A percentile compares a stretch with the other conserved stretches of the same genome.
Conservation (phyloP, 2,113 vertebrate genomes). For the Salvelinus alpinus region DNA sequence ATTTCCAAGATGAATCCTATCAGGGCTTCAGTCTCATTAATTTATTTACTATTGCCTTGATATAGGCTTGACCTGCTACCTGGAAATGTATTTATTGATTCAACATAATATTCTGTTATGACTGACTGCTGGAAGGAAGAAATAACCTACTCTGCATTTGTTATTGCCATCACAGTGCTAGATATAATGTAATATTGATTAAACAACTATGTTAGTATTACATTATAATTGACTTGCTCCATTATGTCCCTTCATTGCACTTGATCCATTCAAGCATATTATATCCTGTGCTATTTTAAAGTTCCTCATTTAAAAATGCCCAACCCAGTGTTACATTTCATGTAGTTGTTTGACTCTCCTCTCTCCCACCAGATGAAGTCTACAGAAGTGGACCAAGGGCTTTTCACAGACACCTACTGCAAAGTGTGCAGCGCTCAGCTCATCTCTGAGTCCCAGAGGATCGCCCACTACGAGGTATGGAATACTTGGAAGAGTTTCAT, state of each 20-base stretch:
- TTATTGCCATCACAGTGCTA: conserved; percentile 27
- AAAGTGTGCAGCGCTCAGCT: conserved; percentile 97
- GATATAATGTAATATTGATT: conserved; percentile 60
- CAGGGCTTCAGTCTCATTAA: conserved; percentile 17
- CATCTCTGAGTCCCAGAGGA: conserved; percentile 93
- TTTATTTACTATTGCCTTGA: conserved; percentile 30
- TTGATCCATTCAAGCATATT: neutral
- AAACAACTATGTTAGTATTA: conserved; percentile 29
- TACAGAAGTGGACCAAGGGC: conserved; percentile 87
- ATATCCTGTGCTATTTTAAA: neutral
- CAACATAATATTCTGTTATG: conserved; percentile 31
- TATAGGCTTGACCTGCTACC: conserved; percentile 14
- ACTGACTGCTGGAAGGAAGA: conserved; percentile 18
- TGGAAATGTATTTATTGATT: conserved; percentile 6
- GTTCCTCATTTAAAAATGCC: neutral
- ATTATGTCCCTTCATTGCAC: conserved; percentile 18
- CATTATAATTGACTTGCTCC: conserved; percentile 43
- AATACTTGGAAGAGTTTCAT: neutral
- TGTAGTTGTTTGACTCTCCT: conserved; percentile 29
- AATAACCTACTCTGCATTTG: conserved; percentile 38
- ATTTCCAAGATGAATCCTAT: neutral
- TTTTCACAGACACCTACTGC: conserved; percentile 97
- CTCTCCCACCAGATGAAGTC: conserved; percentile 88
- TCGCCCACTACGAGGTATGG: conserved; percentile 95
- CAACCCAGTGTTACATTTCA: neutral